Conservation (phyloP, 2,888 invertebrate genomes). For the Spilarctia lutea region DNA sequence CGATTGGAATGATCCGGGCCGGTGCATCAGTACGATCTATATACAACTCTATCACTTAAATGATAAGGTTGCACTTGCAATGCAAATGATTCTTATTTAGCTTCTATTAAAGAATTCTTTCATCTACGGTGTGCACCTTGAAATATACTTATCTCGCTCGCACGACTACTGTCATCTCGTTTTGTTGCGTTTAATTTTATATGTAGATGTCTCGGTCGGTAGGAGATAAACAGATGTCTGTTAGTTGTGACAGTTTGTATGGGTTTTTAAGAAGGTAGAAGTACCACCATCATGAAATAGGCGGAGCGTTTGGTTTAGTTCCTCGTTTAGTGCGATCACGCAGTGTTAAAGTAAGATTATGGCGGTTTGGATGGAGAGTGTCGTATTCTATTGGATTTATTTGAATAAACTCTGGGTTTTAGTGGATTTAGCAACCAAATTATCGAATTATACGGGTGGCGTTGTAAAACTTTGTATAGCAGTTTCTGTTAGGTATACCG, state of each 20-base stretch:
- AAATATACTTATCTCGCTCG: conserved; percentile 79
- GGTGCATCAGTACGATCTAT: conserved; percentile 65
- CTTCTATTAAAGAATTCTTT: conserved; percentile 70
- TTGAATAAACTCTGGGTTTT: conserved; percentile 49
- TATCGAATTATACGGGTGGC: conserved; percentile 39
- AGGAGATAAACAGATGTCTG: conserved; percentile 82
- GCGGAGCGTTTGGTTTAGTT: conserved; percentile 72
- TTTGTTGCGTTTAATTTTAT: conserved; percentile 78
- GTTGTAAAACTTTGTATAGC: conserved; percentile 44
- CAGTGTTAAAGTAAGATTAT: conserved; percentile 60
- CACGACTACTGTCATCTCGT: conserved; percentile 73
- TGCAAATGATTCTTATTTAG: conserved; percentile 66
- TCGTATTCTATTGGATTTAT: conserved; percentile 49
- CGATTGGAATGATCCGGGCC: conserved; percentile 61
- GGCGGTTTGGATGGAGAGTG: conserved; percentile 54
- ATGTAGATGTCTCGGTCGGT: conserved; percentile 83
- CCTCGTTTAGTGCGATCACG: conserved; percentile 54
- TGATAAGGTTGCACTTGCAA: conserved; percentile 83
- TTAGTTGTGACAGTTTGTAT: conserved; percentile 72
- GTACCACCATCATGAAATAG: conserved; percentile 85
- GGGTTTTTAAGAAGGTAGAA: conserved; percentile 66
- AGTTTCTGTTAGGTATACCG: conserved; percentile 30
- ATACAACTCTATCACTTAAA: conserved; percentile 67
- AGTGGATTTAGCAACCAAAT: conserved; percentile 42
- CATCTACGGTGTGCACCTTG: conserved; percentile 72